Percentiles rank a stretch among this genome's conserved stretches.
phyloP scores from a whole-genome alignment of 1,140 invertebrate genomes.

The Alviniconcha marisindica region DNA sequence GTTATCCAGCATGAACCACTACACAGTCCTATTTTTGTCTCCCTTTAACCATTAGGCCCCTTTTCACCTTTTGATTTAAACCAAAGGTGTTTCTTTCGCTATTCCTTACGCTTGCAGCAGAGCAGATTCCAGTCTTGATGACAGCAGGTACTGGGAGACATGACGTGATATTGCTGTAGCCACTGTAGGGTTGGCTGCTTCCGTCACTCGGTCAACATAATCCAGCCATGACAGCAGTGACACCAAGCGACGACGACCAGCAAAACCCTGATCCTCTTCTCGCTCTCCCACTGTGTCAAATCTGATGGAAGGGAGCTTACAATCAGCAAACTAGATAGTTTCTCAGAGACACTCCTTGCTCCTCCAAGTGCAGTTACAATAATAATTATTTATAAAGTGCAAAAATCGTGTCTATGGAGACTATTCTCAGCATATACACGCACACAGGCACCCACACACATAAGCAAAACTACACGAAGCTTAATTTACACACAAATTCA shows the following conservation, averaged over 20 bases:
- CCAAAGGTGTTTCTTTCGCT: too few relatives aligned
- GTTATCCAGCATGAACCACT: too few relatives aligned
- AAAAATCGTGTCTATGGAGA: neutral
- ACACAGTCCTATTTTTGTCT: too few relatives aligned
- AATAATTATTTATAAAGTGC: neutral
- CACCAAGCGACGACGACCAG: conserved; percentile 83
- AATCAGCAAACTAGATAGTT: too few relatives aligned
- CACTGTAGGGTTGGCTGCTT: conserved; percentile 82
- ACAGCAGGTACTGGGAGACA: conserved; percentile 80
- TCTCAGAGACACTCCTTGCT: too few relatives aligned
- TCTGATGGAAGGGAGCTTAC: conserved; percentile 54
- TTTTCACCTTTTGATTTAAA: too few relatives aligned
- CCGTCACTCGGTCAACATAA: conserved; percentile 84
- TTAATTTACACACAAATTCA: too few relatives aligned
- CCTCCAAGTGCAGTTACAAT: too few relatives aligned
- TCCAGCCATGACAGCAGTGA: conserved; percentile 87
- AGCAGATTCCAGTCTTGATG: conserved; percentile 77
- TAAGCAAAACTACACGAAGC: neutral
- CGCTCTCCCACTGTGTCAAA: conserved; percentile 72
- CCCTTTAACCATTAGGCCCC: too few relatives aligned
- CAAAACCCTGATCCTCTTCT: conserved; percentile 80
- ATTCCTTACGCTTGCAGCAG: too few relatives aligned
- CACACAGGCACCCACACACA: conserved; percentile 1
- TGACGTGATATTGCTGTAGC: conserved; percentile 79
- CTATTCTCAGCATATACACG: neutral